A percentile compares a stretch with the other conserved stretches of the same genome.
These are phyloP conservation scores for Schizopygopsis malacanthus DNA, from an alignment of 2,797 vertebrate species.

Conservation along the genomic window DNA sequence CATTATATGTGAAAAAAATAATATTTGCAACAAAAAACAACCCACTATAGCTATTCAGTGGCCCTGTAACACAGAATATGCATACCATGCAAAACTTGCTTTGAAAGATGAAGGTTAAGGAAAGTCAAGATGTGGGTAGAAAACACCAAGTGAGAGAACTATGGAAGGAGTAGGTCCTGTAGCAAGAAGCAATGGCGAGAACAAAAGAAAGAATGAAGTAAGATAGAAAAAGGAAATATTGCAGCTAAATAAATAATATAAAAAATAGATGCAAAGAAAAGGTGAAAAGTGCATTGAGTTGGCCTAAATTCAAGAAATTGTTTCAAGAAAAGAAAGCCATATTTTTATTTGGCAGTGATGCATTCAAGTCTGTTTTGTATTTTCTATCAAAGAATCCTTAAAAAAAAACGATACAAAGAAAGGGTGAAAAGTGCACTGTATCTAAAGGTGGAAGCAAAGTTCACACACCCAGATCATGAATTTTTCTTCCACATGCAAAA, in stretches of 20 bases:
- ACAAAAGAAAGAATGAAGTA: neutral
- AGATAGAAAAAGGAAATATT: neutral
- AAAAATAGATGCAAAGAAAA: neutral
- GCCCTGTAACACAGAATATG: neutral
- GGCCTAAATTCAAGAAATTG: neutral
- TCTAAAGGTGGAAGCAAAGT: neutral
- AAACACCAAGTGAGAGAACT: neutral
- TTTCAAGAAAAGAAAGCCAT: neutral
- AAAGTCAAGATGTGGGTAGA: conserved; percentile 8
- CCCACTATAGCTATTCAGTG: neutral
- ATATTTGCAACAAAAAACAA: neutral
- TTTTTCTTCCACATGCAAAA: too few species aligned
- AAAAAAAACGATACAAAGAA: neutral
- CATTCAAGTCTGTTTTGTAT: neutral
- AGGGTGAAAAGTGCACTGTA: neutral
- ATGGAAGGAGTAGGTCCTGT: neutral
- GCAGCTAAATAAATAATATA: neutral
- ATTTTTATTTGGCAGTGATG: conserved; percentile 1
- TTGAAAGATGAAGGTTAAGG: neutral
- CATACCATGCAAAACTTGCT: neutral
- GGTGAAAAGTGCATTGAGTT: neutral
- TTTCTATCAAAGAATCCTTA: neutral
- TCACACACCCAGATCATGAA: neutral
- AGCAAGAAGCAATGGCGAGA: neutral
- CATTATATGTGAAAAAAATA: neutral